A percentile compares a stretch with the other conserved stretches of the same genome.
Evolutionary conservation across 2,888 invertebrate genomes (phyloP).

Genomic region (Pristionchus exspectatus): DNA sequence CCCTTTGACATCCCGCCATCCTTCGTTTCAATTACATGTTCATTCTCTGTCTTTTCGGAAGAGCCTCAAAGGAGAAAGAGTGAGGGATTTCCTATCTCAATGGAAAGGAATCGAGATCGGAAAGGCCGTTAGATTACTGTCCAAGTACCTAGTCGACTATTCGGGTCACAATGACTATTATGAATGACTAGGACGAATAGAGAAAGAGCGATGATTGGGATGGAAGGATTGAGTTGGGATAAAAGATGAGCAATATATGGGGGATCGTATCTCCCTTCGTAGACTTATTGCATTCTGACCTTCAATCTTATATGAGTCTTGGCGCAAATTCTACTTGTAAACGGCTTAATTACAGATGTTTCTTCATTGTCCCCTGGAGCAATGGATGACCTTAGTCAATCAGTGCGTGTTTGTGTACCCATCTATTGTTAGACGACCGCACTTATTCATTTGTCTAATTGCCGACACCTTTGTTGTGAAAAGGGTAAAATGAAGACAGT

Average conservation of each 20-base stretch:
- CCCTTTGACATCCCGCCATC: constrained; percentile 33
- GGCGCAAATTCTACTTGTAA: constrained; percentile 46
- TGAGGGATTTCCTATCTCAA: not conserved
- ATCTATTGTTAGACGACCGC: not conserved
- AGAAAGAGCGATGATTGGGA: constrained; percentile 45
- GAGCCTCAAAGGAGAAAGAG: constrained; percentile 9
- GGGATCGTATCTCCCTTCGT: constrained; percentile 4
- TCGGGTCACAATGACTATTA: constrained; percentile 41
- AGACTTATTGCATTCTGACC: not conserved
- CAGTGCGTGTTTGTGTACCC: constrained; percentile 30
- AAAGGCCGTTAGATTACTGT: constrained; percentile 44
- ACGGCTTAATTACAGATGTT: constrained; percentile 40
- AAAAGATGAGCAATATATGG: constrained; percentile 24
- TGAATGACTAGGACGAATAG: not conserved
- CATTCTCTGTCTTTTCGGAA: constrained; percentile 22
- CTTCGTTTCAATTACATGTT: constrained; percentile 8
- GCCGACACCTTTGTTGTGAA: constrained; percentile 41
- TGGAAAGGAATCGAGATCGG: constrained; percentile 22
- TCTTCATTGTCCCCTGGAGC: constrained; percentile 12
- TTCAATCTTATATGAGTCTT: constrained; percentile 31
- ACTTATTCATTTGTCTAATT: constrained; percentile 44
- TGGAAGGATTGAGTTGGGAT: constrained; percentile 24
- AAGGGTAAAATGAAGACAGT: not conserved
- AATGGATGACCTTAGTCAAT: constrained; percentile 49
- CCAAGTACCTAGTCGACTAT: not conserved